Evolutionary conservation across 1,140 invertebrate genomes (phyloP).

Genomic region (Frieseomelitta varia): DNA sequence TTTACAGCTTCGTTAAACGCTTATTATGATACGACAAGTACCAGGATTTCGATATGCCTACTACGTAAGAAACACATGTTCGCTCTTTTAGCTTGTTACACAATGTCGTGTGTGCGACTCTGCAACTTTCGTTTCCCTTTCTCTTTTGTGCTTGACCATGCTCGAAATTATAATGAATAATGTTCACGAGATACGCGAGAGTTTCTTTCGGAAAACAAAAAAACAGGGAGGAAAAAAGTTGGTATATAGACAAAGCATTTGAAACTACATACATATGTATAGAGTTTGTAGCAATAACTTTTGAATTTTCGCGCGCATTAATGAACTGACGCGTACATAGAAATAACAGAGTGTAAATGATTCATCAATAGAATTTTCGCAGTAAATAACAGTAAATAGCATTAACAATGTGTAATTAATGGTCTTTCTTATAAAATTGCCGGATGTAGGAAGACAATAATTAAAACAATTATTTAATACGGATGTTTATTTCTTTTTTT

Average conservation of each 20-base stretch:
- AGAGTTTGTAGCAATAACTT: not conserved
- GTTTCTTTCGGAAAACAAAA: not conserved
- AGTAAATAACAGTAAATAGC: slow-evolving; percentile 28
- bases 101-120: not conserved
- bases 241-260: not conserved
- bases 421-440: slow-evolving; percentile 17
- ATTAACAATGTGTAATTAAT: slow-evolving; percentile 22
- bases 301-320: not conserved
- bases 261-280: not conserved
- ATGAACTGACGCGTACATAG: not conserved
- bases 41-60: slow-evolving; percentile 39
- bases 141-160: slow-evolving; percentile 2
- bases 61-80: slow-evolving; percentile 42
- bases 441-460: slow-evolving; percentile 6
- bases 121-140: not conserved
- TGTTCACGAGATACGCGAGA: not conserved
- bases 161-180: not conserved
- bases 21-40: slow-evolving; percentile 54
- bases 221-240: not conserved
- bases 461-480: not conserved
- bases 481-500: not conserved
- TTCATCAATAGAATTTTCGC: slow-evolving; percentile 27
- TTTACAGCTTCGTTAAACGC: slow-evolving; percentile 65
- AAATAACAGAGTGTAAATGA: slow-evolving; percentile 5
- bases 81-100: slow-evolving; percentile 9